phyloP scores from a whole-genome alignment of 37 sponge, comb jelly and placozoan species.

The Spongilla lacustris region DNA sequence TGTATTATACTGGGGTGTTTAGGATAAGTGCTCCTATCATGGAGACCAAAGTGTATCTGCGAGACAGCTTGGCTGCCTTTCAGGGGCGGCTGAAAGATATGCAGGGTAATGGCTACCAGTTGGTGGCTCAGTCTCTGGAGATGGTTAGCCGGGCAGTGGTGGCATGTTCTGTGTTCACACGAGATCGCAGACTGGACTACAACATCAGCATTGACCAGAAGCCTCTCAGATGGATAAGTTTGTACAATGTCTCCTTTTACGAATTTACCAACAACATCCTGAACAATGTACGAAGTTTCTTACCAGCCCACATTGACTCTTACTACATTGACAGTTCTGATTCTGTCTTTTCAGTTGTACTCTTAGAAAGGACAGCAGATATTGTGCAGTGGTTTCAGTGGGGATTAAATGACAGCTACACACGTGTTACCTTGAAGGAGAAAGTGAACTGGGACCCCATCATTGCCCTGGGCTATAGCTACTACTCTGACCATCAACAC shows the following conservation, averaged over 20 bases:
- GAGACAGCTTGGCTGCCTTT: conserved; percentile 6
- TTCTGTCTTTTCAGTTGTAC: conserved; percentile 13
- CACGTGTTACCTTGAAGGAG: not conserved
- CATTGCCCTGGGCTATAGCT: not conserved
- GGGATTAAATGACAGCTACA: conserved; percentile 11
- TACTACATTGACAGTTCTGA: not conserved
- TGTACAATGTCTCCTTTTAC: conserved; percentile 22
- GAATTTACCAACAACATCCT: conserved; percentile 19
- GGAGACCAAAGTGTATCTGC: conserved; percentile 28
- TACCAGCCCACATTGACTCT: conserved; percentile 21
- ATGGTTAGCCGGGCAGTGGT: not conserved
- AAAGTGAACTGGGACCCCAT: not conserved
- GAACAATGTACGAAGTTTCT: not conserved
- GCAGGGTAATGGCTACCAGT: conserved; percentile 1
- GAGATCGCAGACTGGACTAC: conserved; percentile 28
- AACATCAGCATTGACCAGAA: conserved; percentile 32
- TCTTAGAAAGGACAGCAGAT: not conserved
- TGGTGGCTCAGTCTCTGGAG: conserved; percentile 49
- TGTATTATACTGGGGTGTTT: conserved; percentile 33
- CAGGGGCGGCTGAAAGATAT: not conserved
- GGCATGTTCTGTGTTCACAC: conserved; percentile 25
- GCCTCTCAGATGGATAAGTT: not conserved
- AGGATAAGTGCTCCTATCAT: not conserved
- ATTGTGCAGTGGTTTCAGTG: conserved; percentile 9
- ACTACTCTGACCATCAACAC: not conserved